Base-by-base conservation (phyloP, 2,888 invertebrate genomes). In the Dolichomitus sp. region DNA sequence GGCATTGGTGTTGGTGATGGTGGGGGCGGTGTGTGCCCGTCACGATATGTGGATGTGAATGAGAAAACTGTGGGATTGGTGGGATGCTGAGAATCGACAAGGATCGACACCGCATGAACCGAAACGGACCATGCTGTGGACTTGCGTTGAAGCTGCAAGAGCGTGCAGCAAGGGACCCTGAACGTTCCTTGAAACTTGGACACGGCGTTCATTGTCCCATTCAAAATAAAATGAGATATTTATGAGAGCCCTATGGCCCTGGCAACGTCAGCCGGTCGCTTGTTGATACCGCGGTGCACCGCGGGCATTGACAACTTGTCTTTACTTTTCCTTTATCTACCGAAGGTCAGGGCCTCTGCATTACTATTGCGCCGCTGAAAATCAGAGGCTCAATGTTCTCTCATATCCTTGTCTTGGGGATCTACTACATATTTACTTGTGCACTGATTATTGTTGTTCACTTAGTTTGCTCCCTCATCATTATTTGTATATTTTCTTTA, bases 201-300 rank as follows among this genome's bases (percentile, higher is more conserved):
- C 87, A 61, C 73, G 79, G 90, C 91, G 90, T 92, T 93, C 93
- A 90, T 92, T 93, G 92, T 93, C 90, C 92, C 91, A 91, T 92
- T 93, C 90, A 90, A 93, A 93, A 93, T 92, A 92, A 92, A 93
- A 93, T 92, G 90, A 91, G 90, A 92, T 93, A 93, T 93, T 93
- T 93, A 93, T 93, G 91, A 88, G 83, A 78, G 59, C 74, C 76
- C 73, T 81, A 73, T 81, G 74, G 75, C 61, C 68, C 48, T 23
- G 69, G 69, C 63, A 59, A 40, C 72, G 59, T 54, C 72, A 23
- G 68, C 66, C 45, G 77, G 72, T 42, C 48, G 69, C 68, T 74
- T 57, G 61, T 66, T 81, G 70, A 81, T 77, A 77, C 77, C 72
- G 76, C 61, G 68, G 19, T 63, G 50, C 74, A 70, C 37, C 61